Evolutionary conservation across 2,797 vertebrate genomes (phyloP).

Genomic region (Schizopygopsis pylzovi): DNA sequence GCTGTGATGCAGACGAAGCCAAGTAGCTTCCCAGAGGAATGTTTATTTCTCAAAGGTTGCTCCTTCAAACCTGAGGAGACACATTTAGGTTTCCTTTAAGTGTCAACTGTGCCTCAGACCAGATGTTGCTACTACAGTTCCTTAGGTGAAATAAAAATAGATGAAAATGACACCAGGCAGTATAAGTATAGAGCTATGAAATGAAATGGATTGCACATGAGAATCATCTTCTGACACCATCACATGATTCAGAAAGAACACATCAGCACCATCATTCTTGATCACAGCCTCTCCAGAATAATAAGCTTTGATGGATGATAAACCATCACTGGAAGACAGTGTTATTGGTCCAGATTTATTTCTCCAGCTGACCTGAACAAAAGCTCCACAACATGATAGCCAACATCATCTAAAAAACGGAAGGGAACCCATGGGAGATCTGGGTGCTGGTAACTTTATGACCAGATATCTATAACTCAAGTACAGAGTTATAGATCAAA

Average conservation of each 20-base stretch:
- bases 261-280: background rate
- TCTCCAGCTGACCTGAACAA: background rate
- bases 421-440: background rate
- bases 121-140: background rate
- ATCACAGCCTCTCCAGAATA: constrained; percentile 10
- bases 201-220: background rate
- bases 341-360: constrained; percentile 26
- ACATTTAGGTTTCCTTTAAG: constrained; percentile 17
- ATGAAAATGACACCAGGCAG: background rate
- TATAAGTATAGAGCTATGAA: background rate
- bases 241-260: background rate
- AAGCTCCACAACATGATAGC: background rate
- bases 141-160: background rate
- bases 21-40: constrained; percentile 2
- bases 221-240: constrained; percentile 11
- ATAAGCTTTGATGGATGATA: constrained; percentile 24
- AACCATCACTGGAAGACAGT: background rate
- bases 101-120: background rate
- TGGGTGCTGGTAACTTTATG: background rate
- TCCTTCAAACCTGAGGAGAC: constrained; percentile 16
- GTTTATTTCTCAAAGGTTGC: constrained; percentile 1
- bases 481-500: background rate
- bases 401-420: background rate
- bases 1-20: constrained; percentile 6
- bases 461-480: background rate